Evolutionary conservation across 2,113 vertebrate species (phyloP), one percentile per base, ranked within the genome.

Genomic region (Aplodontia rufa): DNA sequence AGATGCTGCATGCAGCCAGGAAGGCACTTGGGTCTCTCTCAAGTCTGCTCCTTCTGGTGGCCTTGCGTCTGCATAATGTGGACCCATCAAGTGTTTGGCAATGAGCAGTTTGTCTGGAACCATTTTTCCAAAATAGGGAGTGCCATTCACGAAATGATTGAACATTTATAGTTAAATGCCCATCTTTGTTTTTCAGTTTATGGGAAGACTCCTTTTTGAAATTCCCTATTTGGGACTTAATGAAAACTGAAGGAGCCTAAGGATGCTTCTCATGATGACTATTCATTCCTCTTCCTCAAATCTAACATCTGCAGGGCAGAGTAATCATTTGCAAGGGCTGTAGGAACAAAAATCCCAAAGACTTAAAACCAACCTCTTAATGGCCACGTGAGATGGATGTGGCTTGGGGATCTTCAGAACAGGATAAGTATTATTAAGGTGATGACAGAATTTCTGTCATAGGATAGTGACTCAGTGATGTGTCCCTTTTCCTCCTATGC

Each of bases 81-180:
- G 90, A 96, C 98, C 97, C 97, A 93, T 96, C 91, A 97, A 98
- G 91, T 30, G 87, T 96, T 96, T 89, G 96, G 86, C 96, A 97
- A 90, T 81, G 90, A 97, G 71, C 94, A 64, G 83, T 90, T 98
- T 71, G 93, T 98, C 97, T 97, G 95, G 96, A 96, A 95, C 72
- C 90, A 47, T 97, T 98, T 98, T 90, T 97, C 91, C 94, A 97
- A 88, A 97, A 97, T 69, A 98, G 64, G 89, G 55, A 35, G 64
- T 92, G 75, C 66, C 96, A 94, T 96, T 94, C 87, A 62, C 97
- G 90, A 97, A 97, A 97, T 96, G 80, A 97, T 82, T 8, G 35
- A 69, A 66, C 96, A 95, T 94, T 97, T 97, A 95, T 95, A 85
- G 19, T 79, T 93, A 95, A 83, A 76, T 80, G 86, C 81, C 93